Base-by-base conservation (phyloP, 1,140 invertebrate species). In the Hermetia illucens region DNA sequence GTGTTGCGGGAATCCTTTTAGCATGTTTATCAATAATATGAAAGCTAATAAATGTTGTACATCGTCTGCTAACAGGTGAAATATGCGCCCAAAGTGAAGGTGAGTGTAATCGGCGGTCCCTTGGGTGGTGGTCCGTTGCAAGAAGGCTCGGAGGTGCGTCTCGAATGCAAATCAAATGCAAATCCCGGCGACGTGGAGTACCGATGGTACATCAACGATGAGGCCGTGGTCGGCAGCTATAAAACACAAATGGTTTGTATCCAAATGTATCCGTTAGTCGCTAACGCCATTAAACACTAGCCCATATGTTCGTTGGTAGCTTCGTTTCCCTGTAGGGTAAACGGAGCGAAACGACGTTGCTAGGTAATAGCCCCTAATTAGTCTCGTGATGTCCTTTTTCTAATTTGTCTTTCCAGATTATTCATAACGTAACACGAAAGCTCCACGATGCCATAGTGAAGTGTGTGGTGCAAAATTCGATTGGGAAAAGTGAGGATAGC, bases 81-180 rank as follows among this genome's bases (percentile, higher is more conserved):
- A 65, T 89, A 87, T 57, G 82, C 87, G 25, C 88, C 89, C 5
- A 90, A 90, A 66, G 80, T 83, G 43, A 53, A 50, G 40, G 54
- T 61, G 13, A 74, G 72, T 17, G 63, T 82, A 31, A 64, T 72
- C 33, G 71, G 73, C 0, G 72, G 70, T 10, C 58, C 68, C 9
- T 62, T 65, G 12, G 56, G 65, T 27, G 74, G 71, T 46, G 74
- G 72, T 25, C 71, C 76, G 47, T 77, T 93, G 45, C 72, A 76
- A 18, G 89, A 93, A 66, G 77, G 79, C 42, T 72, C 78, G 42
- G 80, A 84, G 55, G 82, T 91, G 18, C 65, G 74, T 53, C 74
- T 94, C 47, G 71, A 66, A 45, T 88, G 84, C 56, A 64, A 69
- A 33, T 80, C 79, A 10, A 71, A 79, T 42, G 82, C 79, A 35